Conservation (phyloP, 2,797 vertebrate species). For the Sebastes ruberrimus region DNA sequence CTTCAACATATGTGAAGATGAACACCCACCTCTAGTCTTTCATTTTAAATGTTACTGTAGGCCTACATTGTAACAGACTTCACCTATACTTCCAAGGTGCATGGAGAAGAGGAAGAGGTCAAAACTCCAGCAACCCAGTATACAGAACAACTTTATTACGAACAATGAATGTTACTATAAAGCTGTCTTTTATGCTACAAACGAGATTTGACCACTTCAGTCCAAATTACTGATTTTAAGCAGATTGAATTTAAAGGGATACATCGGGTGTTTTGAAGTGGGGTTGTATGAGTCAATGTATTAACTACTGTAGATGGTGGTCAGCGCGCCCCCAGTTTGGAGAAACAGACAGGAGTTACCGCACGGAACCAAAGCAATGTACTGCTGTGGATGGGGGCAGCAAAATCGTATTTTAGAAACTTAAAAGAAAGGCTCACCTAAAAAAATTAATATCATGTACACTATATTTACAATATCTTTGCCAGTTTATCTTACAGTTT, state of each 20-base stretch:
- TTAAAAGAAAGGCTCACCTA: too few relatives aligned
- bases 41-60: neutral
- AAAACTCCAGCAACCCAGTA: neutral
- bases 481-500: too few relatives aligned
- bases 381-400: too few relatives aligned
- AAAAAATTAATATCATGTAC: too few relatives aligned
- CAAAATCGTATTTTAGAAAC: too few relatives aligned
- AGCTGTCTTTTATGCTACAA: neutral
- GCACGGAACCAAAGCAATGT: too few relatives aligned
- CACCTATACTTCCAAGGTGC: neutral
- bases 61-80: neutral
- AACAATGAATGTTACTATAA: neutral
- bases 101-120: neutral
- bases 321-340: too few relatives aligned
- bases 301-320: too few relatives aligned
- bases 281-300: too few relatives aligned
- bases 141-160: neutral
- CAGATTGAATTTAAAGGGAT: neutral
- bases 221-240: neutral
- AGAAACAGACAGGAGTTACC: too few relatives aligned
- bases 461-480: too few relatives aligned
- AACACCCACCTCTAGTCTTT: neutral
- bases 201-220: neutral
- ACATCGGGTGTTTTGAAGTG: too few relatives aligned
- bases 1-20: neutral